Conservation (phyloP, 2,888 invertebrate species). For the Polyploca ridens region DNA sequence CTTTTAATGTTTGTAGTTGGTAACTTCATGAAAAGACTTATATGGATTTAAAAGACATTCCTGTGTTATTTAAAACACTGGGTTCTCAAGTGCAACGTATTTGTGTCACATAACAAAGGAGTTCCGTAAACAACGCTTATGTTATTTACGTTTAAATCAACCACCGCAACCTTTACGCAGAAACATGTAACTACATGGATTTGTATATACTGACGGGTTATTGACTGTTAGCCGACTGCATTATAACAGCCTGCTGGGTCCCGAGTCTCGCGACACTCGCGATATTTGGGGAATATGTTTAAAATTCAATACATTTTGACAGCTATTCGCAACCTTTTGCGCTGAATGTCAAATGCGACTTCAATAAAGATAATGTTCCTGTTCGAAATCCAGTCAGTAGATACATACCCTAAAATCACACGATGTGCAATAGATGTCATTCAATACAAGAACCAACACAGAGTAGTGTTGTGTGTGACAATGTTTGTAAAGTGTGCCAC, state of each 20-base stretch:
- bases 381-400: no score
- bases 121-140: not conserved
- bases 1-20: no score
- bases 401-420: not conserved
- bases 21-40: no score
- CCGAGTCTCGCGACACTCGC: no score
- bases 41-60: not conserved
- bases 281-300: no score
- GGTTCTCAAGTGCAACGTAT: not conserved
- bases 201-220: not conserved
- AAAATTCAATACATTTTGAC: no score
- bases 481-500: not conserved
- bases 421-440: not conserved
- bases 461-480: not conserved
- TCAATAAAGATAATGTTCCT: no score
- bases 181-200: not conserved
- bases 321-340: no score
- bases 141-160: not conserved
- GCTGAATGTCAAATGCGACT: no score
- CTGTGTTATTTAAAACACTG: not conserved
- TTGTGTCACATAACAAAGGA: not conserved
- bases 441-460: not conserved
- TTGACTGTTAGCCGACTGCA: not conserved
- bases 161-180: not conserved
- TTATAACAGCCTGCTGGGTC: not conserved